phyloP scores from a whole-genome alignment of 2,797 vertebrate species.

The Halcyon badia region DNA sequence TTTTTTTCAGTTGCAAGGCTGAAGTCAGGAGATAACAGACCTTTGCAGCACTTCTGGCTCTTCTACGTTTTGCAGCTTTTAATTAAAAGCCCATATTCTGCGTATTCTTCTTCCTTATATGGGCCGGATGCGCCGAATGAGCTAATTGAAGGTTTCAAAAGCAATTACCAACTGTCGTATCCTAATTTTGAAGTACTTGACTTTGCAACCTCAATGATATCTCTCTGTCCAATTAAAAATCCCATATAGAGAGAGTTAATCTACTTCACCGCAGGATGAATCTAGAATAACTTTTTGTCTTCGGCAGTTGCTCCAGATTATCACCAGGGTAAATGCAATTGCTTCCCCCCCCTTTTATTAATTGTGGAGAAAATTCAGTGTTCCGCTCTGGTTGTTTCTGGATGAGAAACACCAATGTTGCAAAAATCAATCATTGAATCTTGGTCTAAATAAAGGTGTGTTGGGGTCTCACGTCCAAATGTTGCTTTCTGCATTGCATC shows the following conservation, averaged over 20 bases:
- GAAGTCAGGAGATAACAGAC: neutral
- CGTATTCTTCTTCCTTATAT: neutral
- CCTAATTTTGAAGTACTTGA: conserved; percentile 32
- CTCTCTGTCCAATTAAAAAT: conserved; percentile 26
- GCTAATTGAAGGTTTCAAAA: conserved; percentile 43
- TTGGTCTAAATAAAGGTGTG: neutral
- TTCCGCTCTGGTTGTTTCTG: neutral
- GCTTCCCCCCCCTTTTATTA: neutral
- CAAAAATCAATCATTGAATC: neutral
- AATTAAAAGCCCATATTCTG: conserved; percentile 19
- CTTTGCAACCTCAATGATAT: neutral
- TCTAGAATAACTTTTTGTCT: neutral
- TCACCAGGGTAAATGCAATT: neutral
- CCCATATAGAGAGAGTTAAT: neutral
- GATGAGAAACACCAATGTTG: neutral
- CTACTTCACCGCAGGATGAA: neutral
- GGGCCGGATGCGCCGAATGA: neutral
- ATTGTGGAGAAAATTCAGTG: neutral
- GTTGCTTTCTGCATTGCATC: neutral
- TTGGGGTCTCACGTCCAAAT: neutral
- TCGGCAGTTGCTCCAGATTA: neutral
- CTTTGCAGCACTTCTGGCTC: neutral
- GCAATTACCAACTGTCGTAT: neutral
- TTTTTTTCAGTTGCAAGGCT: neutral
- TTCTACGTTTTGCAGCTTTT: neutral